Evolutionary conservation across 2,113 vertebrate species (phyloP), one percentile per base, ranked within the genome.

Genomic region (Tetraodon nigroviridis): DNA sequence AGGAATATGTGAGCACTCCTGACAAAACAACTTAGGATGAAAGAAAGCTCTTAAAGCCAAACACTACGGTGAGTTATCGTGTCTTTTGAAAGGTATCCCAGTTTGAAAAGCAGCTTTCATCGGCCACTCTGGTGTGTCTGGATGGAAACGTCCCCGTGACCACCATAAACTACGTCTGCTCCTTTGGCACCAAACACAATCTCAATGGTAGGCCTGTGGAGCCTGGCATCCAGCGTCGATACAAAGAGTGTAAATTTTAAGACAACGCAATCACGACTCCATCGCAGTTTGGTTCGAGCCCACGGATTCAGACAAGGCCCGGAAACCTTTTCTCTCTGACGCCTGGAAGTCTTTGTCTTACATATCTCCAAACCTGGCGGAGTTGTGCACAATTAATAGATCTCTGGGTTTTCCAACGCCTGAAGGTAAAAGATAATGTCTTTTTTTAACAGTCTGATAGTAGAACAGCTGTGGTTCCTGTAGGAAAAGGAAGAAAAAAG

Each of bases 221-320:
- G 29, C 48, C 15, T 17, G 44, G n/a, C 14, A 13, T 2, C 3
- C n/a, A 16, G 15, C 6, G 44, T 46, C 16, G 7, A 7, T 46
- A 15, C 15, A 1, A 27, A 18, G 8, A 57, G 47, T 47, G 6
- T 7, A 1, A 17, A 52, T 6, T 24, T 14, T 67, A 42, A 69
- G 29, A 7, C 19, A n/a, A 18, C 61, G 10, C 13, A 40, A 12
- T 41, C 14, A 19, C 16, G 80, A 37, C 32, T 82, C 60, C 80
- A 16, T 87, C 81, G 60, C 84, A 96, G 94, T 96, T 75, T 95
- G 92, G 88, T 96, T 90, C 22, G 94, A 96, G 78, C 94, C 94
- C 0, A 94, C 94, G 3, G 91, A 94, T 81, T 74, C 87, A 67
- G 89, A 91, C 73, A 94, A 94, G 71, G 93, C 93, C 18, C 85